These are phyloP conservation scores for Leucophenga maculata DNA, from an alignment of 2,888 invertebrate genomes.

Conservation along the genomic window DNA sequence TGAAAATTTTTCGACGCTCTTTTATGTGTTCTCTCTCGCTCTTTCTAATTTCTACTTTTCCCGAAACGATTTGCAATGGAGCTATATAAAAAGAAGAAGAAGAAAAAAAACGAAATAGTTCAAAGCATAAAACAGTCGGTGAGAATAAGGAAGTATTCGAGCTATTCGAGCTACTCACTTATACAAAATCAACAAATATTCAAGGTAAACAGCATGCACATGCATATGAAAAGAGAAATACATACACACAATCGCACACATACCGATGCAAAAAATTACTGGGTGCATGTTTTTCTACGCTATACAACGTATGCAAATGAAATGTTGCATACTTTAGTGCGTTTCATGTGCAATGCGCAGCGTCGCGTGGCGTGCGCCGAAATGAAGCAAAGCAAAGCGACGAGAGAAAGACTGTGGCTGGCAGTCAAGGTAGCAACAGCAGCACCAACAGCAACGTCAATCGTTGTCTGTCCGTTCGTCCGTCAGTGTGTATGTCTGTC, in stretches of 20 bases:
- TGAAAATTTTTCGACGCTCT: neutral
- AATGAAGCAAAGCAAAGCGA: neutral
- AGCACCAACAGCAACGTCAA: neutral
- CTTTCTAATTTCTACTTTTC: too few species aligned
- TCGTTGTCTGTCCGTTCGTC: neutral
- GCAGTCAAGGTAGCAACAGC: slow-evolving; percentile 18
- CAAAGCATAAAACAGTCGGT: neutral
- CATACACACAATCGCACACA: neutral
- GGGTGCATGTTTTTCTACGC: neutral
- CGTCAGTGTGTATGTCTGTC: too few species aligned
- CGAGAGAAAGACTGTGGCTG: neutral
- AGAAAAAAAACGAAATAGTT: neutral
- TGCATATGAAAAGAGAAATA: neutral
- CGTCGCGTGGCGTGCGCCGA: neutral
- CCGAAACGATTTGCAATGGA: neutral
- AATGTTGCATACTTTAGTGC: slow-evolving; percentile 23
- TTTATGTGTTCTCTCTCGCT: neutral
- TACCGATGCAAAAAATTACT: neutral
- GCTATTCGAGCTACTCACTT: slow-evolving; percentile 3
- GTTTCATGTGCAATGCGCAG: neutral
- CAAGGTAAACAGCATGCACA: neutral
- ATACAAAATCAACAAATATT: slow-evolving; percentile 18
- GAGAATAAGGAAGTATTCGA: neutral
- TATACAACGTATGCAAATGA: slow-evolving; percentile 12
- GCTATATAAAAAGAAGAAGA: neutral